Evolutionary conservation across 2,797 vertebrate species (phyloP), one percentile per base, ranked within the genome.

Genomic region (Diplodus sargus): DNA sequence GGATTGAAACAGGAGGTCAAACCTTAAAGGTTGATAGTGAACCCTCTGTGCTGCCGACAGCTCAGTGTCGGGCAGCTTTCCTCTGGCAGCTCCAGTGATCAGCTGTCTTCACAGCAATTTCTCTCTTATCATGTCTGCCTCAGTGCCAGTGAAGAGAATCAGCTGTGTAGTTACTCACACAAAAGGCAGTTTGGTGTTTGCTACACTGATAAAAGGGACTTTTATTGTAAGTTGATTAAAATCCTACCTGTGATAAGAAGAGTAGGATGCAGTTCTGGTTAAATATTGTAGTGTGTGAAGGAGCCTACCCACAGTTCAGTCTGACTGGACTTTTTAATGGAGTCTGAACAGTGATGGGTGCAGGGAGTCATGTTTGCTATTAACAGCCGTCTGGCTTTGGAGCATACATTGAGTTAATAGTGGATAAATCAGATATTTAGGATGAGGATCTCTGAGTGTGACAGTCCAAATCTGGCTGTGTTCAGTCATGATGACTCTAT

Each of bases 81-180:
- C 25, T 59, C 61, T 83, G 81, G 70, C 70, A 54, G 53, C 13
- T 53, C 17, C n/a, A 48, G 10, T 22, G 14, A 63, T 76, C 72
- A 84, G 74, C 74, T 70, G 74, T 66, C 78, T n/a, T 23, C 13
- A 12, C 22, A 13, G 39, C 59, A 53, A 74, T 59, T 28, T 53
- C n/a, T 70, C 20, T 64, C 59, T 49, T 63, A 25, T 47, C 45
- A 48, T 71, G n/a, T 64, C 60, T 14, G 25, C 63, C 20, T 28
- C 47, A 16, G 13, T 71, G 53, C 25, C 45, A 42, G 52, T 42
- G 58, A 48, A 75, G 47, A 52, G 20, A 49, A 59, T 48, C n/a
- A 11, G 10, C 20, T 42, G 6, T n/a, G 62, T 12, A 5, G 47
- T 73, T 48, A 56, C n/a, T 68, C 57, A 68, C 49, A 53, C 63